Percentiles rank a stretch among this genome's conserved stretches.
Evolutionary conservation across 35 echinoderm and acorn worm genomes (phyloP).

Genomic region (Ptychodera flava): DNA sequence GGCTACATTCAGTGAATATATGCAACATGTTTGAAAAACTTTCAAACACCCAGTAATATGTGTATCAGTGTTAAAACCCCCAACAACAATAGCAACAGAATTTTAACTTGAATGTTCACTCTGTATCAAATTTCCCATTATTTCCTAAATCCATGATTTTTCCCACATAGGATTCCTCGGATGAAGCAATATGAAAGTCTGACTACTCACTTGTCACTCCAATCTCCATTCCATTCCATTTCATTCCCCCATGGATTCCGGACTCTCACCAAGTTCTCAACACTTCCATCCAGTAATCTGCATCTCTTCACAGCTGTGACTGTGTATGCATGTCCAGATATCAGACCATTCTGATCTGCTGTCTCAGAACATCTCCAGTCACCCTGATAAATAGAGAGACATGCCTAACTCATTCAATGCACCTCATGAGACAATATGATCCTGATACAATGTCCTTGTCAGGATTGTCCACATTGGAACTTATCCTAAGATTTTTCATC

Average conservation of each 20-base stretch:
- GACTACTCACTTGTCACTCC: constrained; percentile 48
- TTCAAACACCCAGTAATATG: no score
- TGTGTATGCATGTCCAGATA: constrained; percentile 58
- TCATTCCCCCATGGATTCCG: constrained; percentile 61
- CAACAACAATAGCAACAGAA: no score
- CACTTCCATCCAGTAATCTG: constrained; percentile 11
- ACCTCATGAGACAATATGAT: constrained; percentile 1
- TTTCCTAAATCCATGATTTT: no score
- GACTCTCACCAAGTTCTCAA: constrained; percentile 26
- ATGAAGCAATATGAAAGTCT: no score
- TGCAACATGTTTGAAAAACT: no score
- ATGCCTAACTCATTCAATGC: constrained; percentile 4
- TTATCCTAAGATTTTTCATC: no score
- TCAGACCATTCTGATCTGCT: constrained; percentile 41
- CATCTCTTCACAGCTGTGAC: constrained; percentile 35
- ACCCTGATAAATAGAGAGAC: background rate
- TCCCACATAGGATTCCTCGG: no score
- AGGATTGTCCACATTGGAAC: no score
- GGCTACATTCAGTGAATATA: no score
- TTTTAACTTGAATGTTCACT: no score
- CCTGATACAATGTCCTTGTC: background rate
- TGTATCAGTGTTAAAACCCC: no score
- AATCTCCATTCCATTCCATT: constrained; percentile 60
- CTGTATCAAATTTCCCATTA: no score
- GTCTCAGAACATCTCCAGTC: constrained; percentile 14